Base-by-base conservation (phyloP, 1,140 invertebrate species). In the Sipha flava region DNA sequence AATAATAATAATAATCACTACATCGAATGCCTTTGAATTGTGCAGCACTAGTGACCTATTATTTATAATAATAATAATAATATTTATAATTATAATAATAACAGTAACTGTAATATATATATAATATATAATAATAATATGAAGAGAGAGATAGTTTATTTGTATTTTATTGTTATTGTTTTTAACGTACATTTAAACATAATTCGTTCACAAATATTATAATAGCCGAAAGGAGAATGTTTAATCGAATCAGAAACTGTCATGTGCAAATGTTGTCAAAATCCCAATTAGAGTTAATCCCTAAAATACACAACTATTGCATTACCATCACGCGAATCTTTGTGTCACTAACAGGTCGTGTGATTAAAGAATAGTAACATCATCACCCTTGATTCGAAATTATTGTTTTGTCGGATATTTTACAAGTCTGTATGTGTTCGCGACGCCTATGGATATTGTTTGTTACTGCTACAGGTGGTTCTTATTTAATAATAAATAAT, bases 231-330 rank as follows among this genome's bases (percentile, higher is more conserved):
- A n/a, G n/a, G n/a, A 31, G 10, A 37, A 64, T 16, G 21, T 64
- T 21, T 45, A 68, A 45, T 45, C 64, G 21, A 43, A 26, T 23
- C 40, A 6, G 16, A 45, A 45, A 45, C 37, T 18, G 34, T 45
- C 23, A 45, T 43, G 37, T 23, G 37, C 59, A 62, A 62, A 62
- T 37, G 62, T 45, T 26, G 64, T 26, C 64, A 14, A 68, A 68
- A 68, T 64, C 31, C 18, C 62, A 64, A 64, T 68, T 68, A 68
- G 12, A 26, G 23, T 0, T 45, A 26, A 68, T 68, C 64, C 21
- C 37, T 45, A 68, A 68, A 45, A 68, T 68, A 68, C 64, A 68
- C 64, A 68, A 68, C 64, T 68, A 68, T 68, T 68, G 40, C 64
- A 68, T 68, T 68, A 68, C 37, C 21, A 14, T 68, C 64, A 45